These are phyloP conservation scores for Pelmatolapia mariae DNA, from an alignment of 2,113 vertebrate genomes.

Conservation along the genomic window DNA sequence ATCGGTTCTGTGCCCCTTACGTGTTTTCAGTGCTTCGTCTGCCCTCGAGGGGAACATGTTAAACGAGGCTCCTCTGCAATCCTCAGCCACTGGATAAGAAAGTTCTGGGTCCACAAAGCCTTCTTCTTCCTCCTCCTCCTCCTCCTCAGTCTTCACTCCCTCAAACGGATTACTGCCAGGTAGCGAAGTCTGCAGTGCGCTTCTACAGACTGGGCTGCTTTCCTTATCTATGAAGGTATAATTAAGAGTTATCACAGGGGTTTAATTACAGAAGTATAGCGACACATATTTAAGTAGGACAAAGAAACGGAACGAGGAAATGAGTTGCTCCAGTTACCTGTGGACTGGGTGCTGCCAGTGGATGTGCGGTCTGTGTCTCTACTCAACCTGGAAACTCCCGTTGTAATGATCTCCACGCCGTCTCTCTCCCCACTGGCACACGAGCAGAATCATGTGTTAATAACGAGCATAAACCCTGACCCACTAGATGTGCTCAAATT, in stretches of 20 bases:
- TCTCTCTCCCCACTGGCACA: conserved; percentile 81
- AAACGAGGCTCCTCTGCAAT: conserved; percentile 42
- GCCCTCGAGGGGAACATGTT: conserved; percentile 62
- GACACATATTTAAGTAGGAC: background rate
- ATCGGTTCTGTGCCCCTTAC: conserved; percentile 32
- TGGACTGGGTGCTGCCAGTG: conserved; percentile 72
- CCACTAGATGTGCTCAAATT: background rate
- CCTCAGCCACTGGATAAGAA: conserved; percentile 42
- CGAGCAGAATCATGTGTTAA: background rate
- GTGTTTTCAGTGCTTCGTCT: conserved; percentile 72
- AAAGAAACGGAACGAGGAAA: background rate
- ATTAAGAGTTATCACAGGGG: background rate
- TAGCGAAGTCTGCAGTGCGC: conserved; percentile 7
- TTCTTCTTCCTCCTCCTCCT: conserved; percentile 48
- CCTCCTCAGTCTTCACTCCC: conserved; percentile 46
- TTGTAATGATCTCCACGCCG: conserved; percentile 72
- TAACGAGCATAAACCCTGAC: background rate
- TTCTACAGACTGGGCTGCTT: conserved; percentile 26
- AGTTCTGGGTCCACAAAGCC: conserved; percentile 58
- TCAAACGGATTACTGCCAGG: conserved; percentile 56
- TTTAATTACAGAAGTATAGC: background rate
- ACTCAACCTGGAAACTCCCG: conserved; percentile 69
- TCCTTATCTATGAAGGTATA: conserved; percentile 59
- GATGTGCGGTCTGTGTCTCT: conserved; percentile 75
- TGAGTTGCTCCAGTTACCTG: conserved; percentile 70